phyloP scores from a whole-genome alignment of 1,140 invertebrate species.

The Drosophila santomea region DNA sequence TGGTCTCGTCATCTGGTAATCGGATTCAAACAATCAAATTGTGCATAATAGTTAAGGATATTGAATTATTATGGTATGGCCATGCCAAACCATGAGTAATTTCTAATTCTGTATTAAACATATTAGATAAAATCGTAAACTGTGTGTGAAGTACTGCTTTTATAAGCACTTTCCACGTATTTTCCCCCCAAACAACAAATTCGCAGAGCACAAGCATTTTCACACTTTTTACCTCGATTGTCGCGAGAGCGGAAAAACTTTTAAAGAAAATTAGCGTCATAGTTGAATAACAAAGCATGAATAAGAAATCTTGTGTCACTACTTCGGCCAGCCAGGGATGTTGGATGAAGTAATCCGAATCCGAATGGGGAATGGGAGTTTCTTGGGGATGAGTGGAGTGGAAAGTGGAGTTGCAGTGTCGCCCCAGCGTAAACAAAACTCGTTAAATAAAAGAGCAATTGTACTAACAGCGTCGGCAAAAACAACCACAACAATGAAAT shows the following conservation, averaged over 20 bases:
- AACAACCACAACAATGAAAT: conserved; percentile 30
- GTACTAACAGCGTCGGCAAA: conserved; percentile 61
- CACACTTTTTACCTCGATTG: conserved; percentile 38
- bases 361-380: background rate
- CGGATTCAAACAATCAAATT: too few relatives aligned
- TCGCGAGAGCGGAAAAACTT: conserved; percentile 45
- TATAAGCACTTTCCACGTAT: too few relatives aligned
- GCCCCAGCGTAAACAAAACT: conserved; percentile 78
- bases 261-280: conserved; percentile 76
- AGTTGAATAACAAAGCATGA: conserved; percentile 78
- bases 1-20: too few relatives aligned
- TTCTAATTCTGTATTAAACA: too few relatives aligned
- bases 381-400: background rate
- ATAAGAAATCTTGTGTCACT: conserved; percentile 74
- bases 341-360: conserved; percentile 2
- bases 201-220: conserved; percentile 27
- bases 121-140: background rate
- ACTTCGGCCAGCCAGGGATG: conserved; percentile 39
- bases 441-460: conserved; percentile 84
- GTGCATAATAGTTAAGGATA: background rate
- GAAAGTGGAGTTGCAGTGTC: conserved; percentile 52
- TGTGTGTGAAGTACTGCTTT: background rate
- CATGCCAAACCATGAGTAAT: too few relatives aligned
- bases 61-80: background rate
- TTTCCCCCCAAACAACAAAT: too few relatives aligned